phyloP scores from a whole-genome alignment of 2,888 invertebrate genomes.

The Zelleria hepariella region DNA sequence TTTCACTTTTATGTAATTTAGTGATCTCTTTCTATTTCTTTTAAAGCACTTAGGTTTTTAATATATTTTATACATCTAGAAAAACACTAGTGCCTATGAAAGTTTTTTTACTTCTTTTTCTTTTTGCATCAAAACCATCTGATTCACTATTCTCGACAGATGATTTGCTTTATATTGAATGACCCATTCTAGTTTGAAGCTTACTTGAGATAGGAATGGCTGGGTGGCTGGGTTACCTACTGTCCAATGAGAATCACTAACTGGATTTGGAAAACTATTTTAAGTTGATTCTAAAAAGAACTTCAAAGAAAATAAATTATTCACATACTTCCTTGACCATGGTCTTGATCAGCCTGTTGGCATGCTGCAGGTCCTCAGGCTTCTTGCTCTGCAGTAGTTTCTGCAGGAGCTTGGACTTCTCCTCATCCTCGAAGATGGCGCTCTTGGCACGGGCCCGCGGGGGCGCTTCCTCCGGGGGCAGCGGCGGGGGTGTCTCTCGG shows the following conservation, averaged over 20 bases:
- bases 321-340: constrained; percentile 92
- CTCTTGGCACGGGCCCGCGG: constrained; percentile 34
- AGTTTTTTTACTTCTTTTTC: too few relatives aligned
- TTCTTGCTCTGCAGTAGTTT: constrained; percentile 93
- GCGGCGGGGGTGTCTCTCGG: constrained; percentile 69
- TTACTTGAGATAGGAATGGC: background rate
- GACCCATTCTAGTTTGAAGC: background rate
- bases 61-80: too few relatives aligned
- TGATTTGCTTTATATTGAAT: background rate
- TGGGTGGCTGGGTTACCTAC: background rate
- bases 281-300: background rate
- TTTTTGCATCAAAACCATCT: background rate
- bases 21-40: too few relatives aligned
- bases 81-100: too few relatives aligned
- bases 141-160: background rate
- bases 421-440: constrained; percentile 78
- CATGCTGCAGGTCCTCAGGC: constrained; percentile 94
- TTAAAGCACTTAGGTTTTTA: too few relatives aligned
- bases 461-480: constrained; percentile 49
- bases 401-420: constrained; percentile 86
- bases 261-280: background rate
- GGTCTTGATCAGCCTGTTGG: constrained; percentile 95
- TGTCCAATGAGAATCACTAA: background rate
- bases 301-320: background rate
- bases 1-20: too few relatives aligned